Evolutionary conservation across 2,888 invertebrate species (phyloP), one percentile per base, ranked within the genome.

Genomic region (Vannuccia rotundouncinata): DNA sequence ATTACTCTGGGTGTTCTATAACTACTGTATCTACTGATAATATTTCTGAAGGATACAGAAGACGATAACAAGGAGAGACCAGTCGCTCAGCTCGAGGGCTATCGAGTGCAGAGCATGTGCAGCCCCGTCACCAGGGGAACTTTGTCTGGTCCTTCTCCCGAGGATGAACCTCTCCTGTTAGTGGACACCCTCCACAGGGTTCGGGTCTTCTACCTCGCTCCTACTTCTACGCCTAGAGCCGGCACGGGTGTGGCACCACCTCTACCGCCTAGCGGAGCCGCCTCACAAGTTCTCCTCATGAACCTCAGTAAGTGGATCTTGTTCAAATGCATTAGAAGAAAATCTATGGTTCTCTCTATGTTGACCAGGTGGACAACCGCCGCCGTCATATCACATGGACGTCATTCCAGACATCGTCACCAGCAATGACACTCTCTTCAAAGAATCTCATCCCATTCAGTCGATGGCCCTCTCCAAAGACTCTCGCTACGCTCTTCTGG

Each of bases 71-170:
- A 78, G 30, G 80, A 59, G 17, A 75, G 80, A 17, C 5, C 31
- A 45, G 5, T 80, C 1, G 74, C 29, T 1, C 77, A 31, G 10
- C 27, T 80, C 10, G 80, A 80, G 77, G 80, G 80, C 31, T 80
- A 79, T 30, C 77, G 80, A 27, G 76, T 77, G 22, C 80, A 80
- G 29, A 74, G 74, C 28, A 80, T 80, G 80, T 5, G 22, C 66
- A 22, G 66, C 22, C 66, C 66, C 66, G 13, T 27, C 10, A 66
- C 66, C 22, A 5, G 66, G 66, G 66, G 66, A 22, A 27, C 25
- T 22, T 27, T 66, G 22, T 22, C 17, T 2, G 66, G 66, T 5
- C 66, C 66, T 27, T n/a, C 17, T 22, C 66, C 66, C 66, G 66
- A 66, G 5, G 66, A 66, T 22, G 66, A 66, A 5, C 22, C 66